Percentiles rank a stretch among this genome's conserved stretches.
Evolutionary conservation across 2,113 vertebrate genomes (phyloP).

Genomic region (Platysteira castanea): DNA sequence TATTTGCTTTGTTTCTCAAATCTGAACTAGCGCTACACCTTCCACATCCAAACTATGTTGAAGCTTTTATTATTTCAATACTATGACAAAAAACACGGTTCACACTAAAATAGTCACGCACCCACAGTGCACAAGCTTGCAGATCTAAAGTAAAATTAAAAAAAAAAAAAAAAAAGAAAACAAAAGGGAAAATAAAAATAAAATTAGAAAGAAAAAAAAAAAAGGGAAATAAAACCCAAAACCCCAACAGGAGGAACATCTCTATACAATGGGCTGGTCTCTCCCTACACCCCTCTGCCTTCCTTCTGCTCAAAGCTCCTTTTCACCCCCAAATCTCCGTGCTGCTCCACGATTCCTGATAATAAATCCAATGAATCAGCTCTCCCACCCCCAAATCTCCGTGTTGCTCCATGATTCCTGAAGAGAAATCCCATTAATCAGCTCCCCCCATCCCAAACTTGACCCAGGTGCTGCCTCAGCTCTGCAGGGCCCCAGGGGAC

Average conservation of each 20-base stretch:
- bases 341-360: background rate
- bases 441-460: background rate
- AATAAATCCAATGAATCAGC: background rate
- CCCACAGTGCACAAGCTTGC: slow-evolving; percentile 98
- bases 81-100: slow-evolving; percentile 92
- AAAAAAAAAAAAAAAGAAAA: background rate
- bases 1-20: slow-evolving; percentile 39
- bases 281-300: slow-evolving; percentile 31
- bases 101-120: slow-evolving; percentile 93
- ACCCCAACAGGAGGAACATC: slow-evolving; percentile 58
- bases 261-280: slow-evolving; percentile 78
- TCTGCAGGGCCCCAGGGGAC: background rate
- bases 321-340: slow-evolving; percentile 12
- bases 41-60: slow-evolving; percentile 92
- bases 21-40: slow-evolving; percentile 86
- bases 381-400: background rate
- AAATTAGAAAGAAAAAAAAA: slow-evolving; percentile 40
- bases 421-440: background rate
- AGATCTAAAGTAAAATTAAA: slow-evolving; percentile 83
- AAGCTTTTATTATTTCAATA: slow-evolving; percentile 86
- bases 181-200: background rate
- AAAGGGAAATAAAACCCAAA: background rate
- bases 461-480: background rate
- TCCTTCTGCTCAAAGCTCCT: slow-evolving; percentile 42
- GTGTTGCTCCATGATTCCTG: background rate